phyloP scores from a whole-genome alignment of 2,797 vertebrate genomes.

The Parambassis ranga region DNA sequence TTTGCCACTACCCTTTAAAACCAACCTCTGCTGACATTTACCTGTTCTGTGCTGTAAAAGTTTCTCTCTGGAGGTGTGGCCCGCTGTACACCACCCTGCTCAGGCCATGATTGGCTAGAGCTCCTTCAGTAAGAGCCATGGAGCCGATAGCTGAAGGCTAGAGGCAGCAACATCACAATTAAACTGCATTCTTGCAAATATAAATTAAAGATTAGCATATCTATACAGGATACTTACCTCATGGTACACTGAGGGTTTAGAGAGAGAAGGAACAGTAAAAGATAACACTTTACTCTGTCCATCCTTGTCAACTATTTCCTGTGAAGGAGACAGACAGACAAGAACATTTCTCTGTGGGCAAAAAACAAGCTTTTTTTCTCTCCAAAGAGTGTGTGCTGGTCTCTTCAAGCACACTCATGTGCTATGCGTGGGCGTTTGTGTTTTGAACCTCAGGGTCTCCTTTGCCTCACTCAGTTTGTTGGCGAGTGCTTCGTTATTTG shows the following conservation, averaged over 20 bases:
- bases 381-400: constrained; percentile 8
- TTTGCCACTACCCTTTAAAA: constrained; percentile 13
- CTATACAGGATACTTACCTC: constrained; percentile 83
- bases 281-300: constrained; percentile 93
- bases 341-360: constrained; percentile 8
- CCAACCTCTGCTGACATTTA: constrained; percentile 40
- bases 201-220: not conserved
- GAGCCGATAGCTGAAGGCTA: constrained; percentile 96
- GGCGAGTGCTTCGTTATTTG: not conserved
- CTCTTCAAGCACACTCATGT: constrained; percentile 25
- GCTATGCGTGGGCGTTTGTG: constrained; percentile 30
- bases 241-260: constrained; percentile 96
- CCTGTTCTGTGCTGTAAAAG: constrained; percentile 97
- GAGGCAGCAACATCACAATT: not conserved
- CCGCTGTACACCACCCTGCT: constrained; percentile 95
- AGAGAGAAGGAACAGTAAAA: constrained; percentile 96
- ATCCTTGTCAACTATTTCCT: constrained; percentile 98
- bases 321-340: constrained; percentile 46
- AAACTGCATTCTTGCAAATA: not conserved
- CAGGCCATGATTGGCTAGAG: constrained; percentile 93
- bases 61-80: constrained; percentile 96
- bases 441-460: constrained; percentile 18
- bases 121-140: constrained; percentile 95
- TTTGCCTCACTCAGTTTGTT: constrained; percentile 15
- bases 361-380: constrained; percentile 15